Percentiles rank a stretch among this genome's conserved stretches.
Conservation (phyloP, 2,888 invertebrate species). For the Rhodophaea formosa region DNA sequence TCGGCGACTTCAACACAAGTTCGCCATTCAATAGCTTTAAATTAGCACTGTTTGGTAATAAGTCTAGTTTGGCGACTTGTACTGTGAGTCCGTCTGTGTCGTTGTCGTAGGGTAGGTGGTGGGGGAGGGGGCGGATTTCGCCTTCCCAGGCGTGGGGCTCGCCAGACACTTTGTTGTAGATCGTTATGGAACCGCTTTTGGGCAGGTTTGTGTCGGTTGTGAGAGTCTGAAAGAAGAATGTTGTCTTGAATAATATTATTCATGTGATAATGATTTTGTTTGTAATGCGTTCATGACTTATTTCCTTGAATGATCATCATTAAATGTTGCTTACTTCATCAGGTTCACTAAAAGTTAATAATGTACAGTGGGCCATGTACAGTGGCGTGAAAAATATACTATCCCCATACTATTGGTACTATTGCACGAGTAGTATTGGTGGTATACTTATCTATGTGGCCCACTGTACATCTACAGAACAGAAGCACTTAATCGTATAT, state of each 20-base stretch:
- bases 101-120: slow-evolving; percentile 41
- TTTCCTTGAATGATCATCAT: no score
- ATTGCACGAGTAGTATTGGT: no score
- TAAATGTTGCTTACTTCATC: no score
- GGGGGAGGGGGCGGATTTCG: slow-evolving; percentile 39
- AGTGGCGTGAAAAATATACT: no score
- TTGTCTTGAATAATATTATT: background rate
- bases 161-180: slow-evolving; percentile 60
- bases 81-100: slow-evolving; percentile 41
- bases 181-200: slow-evolving; percentile 48
- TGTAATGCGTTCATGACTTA: no score
- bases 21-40: slow-evolving; percentile 47
- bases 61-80: slow-evolving; percentile 45
- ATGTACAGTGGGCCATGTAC: no score
- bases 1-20: slow-evolving; percentile 41
- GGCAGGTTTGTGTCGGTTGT: slow-evolving; percentile 34
- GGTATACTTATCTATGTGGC: no score
- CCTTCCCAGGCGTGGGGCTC: slow-evolving; percentile 59
- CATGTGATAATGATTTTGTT: no score
- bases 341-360: no score
- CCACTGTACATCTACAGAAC: no score
- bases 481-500: no score
- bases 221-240: slow-evolving; percentile 44
- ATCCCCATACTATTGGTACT: no score
- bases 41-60: slow-evolving; percentile 59